Evolutionary conservation across 2,888 invertebrate genomes (phyloP).

Genomic region (Polymixis flavicincta): DNA sequence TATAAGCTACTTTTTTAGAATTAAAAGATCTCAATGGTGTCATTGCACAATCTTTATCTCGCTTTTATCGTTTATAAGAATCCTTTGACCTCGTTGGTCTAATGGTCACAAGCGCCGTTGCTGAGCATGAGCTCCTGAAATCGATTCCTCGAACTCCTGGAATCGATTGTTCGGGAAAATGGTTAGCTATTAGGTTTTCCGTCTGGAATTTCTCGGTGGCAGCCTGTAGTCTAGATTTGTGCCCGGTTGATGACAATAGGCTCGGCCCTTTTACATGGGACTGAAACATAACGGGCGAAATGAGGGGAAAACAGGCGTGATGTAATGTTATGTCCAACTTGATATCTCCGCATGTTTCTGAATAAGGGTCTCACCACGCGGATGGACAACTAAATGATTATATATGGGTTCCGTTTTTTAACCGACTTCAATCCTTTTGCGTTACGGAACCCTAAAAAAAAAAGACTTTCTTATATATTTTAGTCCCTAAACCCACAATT

Average conservation of each 20-base stretch:
- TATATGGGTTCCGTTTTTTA: too few species aligned
- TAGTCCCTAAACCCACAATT: conserved; percentile 4
- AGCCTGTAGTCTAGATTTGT: background rate
- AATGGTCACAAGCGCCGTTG: background rate
- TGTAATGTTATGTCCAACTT: too few species aligned
- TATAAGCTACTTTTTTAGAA: background rate
- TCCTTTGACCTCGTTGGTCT: background rate
- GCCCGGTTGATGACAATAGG: background rate
- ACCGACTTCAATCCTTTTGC: too few species aligned
- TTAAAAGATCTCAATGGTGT: background rate
- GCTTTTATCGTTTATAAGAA: background rate
- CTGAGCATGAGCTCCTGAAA: background rate
- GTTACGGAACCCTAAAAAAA: conserved; percentile 12
- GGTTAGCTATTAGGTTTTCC: background rate
- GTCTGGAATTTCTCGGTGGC: background rate
- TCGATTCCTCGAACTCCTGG: too few species aligned
- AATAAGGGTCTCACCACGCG: too few species aligned
- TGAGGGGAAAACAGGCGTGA: too few species aligned
- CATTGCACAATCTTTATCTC: background rate
- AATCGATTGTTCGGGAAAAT: too few species aligned
- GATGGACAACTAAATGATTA: too few species aligned
- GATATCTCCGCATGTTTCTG: too few species aligned
- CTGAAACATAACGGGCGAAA: background rate
- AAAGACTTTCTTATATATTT: conserved; percentile 11
- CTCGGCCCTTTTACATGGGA: background rate